These are phyloP conservation scores for Saimiri boliviensis DNA, from an alignment of 2,113 vertebrate species.

Conservation along the genomic window DNA sequence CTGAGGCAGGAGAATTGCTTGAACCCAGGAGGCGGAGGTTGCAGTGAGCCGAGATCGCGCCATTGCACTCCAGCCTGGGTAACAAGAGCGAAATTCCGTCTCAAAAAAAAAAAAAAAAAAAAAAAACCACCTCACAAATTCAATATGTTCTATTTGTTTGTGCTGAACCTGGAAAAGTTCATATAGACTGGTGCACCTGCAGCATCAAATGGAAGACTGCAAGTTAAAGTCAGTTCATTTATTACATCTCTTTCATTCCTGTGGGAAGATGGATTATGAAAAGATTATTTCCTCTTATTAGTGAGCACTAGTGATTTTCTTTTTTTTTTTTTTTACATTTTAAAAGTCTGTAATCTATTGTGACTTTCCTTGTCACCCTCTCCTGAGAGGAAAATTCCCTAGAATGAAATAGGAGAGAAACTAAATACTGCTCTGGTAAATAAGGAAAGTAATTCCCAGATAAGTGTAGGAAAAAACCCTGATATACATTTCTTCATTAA, in stretches of 20 bases:
- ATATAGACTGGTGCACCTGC: not conserved
- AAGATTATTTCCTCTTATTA: not conserved
- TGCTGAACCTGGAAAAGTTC: not conserved
- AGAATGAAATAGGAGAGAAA: not conserved
- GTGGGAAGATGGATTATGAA: not conserved
- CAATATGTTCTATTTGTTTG: not conserved
- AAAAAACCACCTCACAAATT: not conserved
- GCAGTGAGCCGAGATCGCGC: too few species aligned
- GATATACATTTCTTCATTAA: not conserved
- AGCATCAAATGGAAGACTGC: not conserved
- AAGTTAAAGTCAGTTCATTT: not conserved
- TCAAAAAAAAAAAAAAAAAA: too few species aligned
- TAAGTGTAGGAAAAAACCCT: not conserved
- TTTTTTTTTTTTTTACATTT: not conserved
- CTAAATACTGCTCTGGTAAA: not conserved
- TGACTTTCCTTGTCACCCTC: not conserved
- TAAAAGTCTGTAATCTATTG: not conserved
- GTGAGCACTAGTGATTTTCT: not conserved
- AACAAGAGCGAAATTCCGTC: too few species aligned
- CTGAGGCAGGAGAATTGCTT: too few species aligned
- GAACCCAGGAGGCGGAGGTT: too few species aligned
- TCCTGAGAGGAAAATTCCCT: not conserved
- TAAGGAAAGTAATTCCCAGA: not conserved
- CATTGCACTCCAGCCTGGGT: too few species aligned
- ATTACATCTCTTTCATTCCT: not conserved